Evolutionary conservation across 2,113 vertebrate genomes (phyloP).

Genomic region (Spea bombifrons): DNA sequence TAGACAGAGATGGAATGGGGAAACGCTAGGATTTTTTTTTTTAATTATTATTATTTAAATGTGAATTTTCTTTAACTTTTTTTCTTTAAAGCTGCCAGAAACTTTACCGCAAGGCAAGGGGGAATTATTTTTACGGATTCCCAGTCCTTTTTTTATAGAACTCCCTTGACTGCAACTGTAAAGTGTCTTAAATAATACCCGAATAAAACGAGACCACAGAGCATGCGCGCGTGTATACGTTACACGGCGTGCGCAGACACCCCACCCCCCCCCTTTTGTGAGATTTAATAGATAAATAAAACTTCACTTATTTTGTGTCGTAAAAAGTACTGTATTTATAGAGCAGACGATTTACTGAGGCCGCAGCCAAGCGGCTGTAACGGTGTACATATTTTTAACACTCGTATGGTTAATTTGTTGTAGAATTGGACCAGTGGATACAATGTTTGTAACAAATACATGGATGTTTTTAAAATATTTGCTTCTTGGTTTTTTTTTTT

Average conservation of each 20-base stretch:
- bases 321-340: slow-evolving; percentile 77
- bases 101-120: too few species aligned
- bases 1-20: too few species aligned
- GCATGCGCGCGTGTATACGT: not conserved
- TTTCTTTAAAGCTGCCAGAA: too few species aligned
- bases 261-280: not conserved
- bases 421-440: slow-evolving; percentile 79
- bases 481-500: slow-evolving; percentile 19
- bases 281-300: slow-evolving; percentile 3
- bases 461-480: slow-evolving; percentile 33
- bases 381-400: slow-evolving; percentile 79
- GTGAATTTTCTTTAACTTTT: too few species aligned
- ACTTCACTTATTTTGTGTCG: slow-evolving; percentile 59
- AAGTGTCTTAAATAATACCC: not conserved
- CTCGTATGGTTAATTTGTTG: slow-evolving; percentile 78
- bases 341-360: slow-evolving; percentile 66
- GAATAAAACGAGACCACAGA: not conserved
- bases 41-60: too few species aligned
- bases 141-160: too few species aligned
- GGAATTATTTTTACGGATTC: too few species aligned
- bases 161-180: too few species aligned
- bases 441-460: slow-evolving; percentile 40
- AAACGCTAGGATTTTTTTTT: too few species aligned
- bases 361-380: slow-evolving; percentile 60
- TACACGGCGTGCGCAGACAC: not conserved